These are phyloP conservation scores for Grammomys surdaster DNA, from an alignment of 2,113 vertebrate species.

Conservation along the genomic window DNA sequence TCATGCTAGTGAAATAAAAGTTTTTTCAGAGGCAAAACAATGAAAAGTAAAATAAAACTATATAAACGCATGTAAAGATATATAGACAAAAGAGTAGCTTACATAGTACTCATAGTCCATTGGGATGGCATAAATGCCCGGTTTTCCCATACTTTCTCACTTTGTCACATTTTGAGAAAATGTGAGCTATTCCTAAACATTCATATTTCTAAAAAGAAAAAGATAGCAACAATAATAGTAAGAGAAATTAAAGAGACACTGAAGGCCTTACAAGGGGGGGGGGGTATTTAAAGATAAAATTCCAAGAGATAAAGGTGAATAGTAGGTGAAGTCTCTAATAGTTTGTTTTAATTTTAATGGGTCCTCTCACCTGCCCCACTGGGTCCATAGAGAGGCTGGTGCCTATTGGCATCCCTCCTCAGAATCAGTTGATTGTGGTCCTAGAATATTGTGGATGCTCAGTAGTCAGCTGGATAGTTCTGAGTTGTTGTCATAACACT, in stretches of 20 bases:
- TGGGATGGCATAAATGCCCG: background rate
- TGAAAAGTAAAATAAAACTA: background rate
- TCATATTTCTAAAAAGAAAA: background rate
- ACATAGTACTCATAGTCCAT: background rate
- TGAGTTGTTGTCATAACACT: no score
- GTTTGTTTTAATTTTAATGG: background rate
- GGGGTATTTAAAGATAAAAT: constrained; percentile 18
- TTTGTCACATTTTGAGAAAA: background rate
- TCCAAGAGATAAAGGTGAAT: background rate
- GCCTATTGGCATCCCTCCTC: background rate
- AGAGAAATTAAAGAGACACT: background rate
- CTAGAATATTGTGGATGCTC: background rate
- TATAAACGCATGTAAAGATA: background rate
- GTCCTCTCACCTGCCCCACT: background rate
- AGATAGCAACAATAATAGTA: background rate
- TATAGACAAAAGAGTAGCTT: background rate
- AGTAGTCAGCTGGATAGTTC: background rate
- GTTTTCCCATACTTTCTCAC: background rate
- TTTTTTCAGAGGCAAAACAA: constrained; percentile 50
- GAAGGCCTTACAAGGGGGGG: background rate
- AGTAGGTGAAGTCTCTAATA: background rate
- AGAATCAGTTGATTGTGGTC: background rate
- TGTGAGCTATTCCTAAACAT: background rate
- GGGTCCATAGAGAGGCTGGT: background rate
- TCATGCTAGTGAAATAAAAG: background rate